Evolutionary conservation across 2,113 vertebrate species (phyloP), one percentile per base, ranked within the genome.

Genomic region (Brienomyrus longianalis): DNA sequence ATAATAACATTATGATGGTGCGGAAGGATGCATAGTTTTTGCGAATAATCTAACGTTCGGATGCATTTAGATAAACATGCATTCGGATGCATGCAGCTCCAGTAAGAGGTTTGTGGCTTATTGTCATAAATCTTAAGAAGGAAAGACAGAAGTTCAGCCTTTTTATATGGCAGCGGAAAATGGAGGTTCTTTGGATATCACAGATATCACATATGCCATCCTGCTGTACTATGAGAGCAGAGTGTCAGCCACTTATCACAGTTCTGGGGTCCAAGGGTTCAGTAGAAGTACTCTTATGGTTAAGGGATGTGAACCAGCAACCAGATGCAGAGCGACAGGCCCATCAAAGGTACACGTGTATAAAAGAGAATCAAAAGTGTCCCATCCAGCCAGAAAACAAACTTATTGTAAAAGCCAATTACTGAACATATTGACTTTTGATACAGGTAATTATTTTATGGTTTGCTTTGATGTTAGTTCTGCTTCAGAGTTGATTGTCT

Each of bases 1-100:
- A 43, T 90, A 87, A 87, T 86, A 86, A 74, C 56, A 43, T 56
- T 89, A 83, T 54, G 87, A 77, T 85, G 56, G 59, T 43, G 54
- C 43, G 48, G 43, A 89, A 89, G 35, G 80, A 52, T 54, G 52
- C 74, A 43, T 52, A 83, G 56, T 54, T 89, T 87, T 70, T 87
- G 84, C 86, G n/a, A 74, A 59, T 90, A 31, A 43, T 86, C 45
- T 86, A 5, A 87, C 48, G 87, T 50, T 90, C n/a, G 11, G 21
- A 83, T 70, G 70, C 39, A 39, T 87, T 52, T 35, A 45, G 59
- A 90, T 90, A 90, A 80, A 90, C 84, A 87, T 47, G n/a, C 27
- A 62, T 43, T n/a, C 7, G 17, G 21, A 66, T n/a, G 8, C 9
- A 35, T 59, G 19, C 47, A 52, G 48, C 17, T 56, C 13, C 83